Percentiles rank a stretch among this genome's conserved stretches.
Conservation (phyloP, 2,888 invertebrate species). For the Hemaris fuciformis region DNA sequence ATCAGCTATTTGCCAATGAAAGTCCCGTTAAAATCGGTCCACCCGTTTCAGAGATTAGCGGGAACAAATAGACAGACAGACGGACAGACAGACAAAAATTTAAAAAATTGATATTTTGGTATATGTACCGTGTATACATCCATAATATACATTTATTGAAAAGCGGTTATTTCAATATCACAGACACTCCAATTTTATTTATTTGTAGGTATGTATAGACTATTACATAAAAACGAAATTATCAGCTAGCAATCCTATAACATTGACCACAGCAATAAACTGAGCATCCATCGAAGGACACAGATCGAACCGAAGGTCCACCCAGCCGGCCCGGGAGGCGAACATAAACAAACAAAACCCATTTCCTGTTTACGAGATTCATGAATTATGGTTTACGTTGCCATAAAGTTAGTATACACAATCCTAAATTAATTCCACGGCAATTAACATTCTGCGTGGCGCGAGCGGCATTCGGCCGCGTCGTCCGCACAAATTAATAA, state of each 20-base stretch:
- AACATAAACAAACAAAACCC: conserved; percentile 8
- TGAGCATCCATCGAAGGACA: neutral
- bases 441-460: conserved; percentile 7
- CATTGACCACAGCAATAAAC: neutral
- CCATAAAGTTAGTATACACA: conserved; percentile 6
- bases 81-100: no score
- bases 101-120: no score
- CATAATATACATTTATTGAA: no score
- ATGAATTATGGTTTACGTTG: conserved; percentile 10
- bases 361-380: conserved; percentile 9
- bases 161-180: no score
- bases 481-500: neutral
- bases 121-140: no score
- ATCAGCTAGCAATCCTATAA: neutral
- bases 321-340: neutral
- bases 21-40: no score
- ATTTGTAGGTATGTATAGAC: no score
- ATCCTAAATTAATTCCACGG: conserved; percentile 6
- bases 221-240: neutral
- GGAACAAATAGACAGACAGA: no score
- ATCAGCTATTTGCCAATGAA: no score
- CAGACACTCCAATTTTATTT: no score
- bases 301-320: conserved; percentile 3
- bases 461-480: neutral
- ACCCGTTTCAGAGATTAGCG: no score